These are phyloP conservation scores for Pristionchus mayeri DNA, from an alignment of 2,888 invertebrate species.

Conservation along the genomic window DNA sequence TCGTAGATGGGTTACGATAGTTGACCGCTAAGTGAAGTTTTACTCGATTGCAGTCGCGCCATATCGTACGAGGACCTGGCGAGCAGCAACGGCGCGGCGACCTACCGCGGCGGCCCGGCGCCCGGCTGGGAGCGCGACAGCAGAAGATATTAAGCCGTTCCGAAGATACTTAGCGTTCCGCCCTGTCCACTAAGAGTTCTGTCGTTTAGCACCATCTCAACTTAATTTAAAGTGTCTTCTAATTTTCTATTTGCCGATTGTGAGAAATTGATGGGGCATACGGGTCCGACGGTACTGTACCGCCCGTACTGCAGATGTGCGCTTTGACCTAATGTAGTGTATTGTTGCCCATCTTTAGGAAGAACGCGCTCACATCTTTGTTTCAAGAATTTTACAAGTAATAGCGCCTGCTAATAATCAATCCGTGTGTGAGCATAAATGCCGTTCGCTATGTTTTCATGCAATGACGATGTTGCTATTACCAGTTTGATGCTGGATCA, in stretches of 20 bases:
- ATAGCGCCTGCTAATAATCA: not conserved
- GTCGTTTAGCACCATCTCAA: not conserved
- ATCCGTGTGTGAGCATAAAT: not conserved
- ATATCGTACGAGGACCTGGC: conserved; percentile 36
- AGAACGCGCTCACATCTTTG: too few species aligned
- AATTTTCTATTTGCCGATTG: not conserved
- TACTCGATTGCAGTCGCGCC: conserved; percentile 14
- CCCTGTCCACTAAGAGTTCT: not conserved
- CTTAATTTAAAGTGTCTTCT: not conserved
- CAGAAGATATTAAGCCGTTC: not conserved
- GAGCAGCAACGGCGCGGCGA: not conserved
- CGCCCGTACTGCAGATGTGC: too few species aligned
- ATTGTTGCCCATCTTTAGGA: too few species aligned
- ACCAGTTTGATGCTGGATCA: not conserved
- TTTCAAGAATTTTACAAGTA: too few species aligned
- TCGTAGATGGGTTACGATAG: not conserved
- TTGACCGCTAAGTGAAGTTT: not conserved
- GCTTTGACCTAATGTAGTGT: too few species aligned
- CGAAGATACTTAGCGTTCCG: not conserved
- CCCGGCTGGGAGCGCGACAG: conserved; percentile 42
- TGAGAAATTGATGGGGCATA: not conserved
- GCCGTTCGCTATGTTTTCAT: not conserved
- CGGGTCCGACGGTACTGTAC: not conserved
- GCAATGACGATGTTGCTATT: not conserved
- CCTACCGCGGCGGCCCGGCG: conserved; percentile 38